Conservation (phyloP, 1,140 invertebrate species). For the Rhopalosiphum padi region DNA sequence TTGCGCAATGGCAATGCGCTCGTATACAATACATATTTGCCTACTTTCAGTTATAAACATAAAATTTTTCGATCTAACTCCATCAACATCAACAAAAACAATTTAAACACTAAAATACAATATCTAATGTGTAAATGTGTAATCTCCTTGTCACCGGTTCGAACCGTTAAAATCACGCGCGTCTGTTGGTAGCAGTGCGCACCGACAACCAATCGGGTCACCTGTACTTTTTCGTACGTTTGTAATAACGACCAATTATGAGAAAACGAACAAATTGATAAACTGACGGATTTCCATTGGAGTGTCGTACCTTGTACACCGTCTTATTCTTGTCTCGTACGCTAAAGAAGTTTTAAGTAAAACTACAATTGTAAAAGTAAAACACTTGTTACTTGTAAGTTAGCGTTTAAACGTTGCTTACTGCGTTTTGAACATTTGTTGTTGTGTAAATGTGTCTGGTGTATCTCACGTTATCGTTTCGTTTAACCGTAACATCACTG, state of each 20-base stretch:
- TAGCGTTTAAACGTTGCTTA: no score
- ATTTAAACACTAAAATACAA: no score
- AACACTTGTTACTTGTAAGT: neutral
- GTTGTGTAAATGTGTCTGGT: no score
- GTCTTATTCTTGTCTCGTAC: neutral
- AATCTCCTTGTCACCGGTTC: neutral
- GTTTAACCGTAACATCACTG: neutral
- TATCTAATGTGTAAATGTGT: neutral
- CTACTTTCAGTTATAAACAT: no score
- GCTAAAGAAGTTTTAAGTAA: neutral
- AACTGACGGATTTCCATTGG: neutral
- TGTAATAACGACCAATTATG: constrained; percentile 20
- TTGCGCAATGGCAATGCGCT: no score
- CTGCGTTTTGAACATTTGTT: neutral
- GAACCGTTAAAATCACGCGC: neutral
- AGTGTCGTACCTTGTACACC: neutral
- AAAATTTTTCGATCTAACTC: no score
- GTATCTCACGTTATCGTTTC: neutral
- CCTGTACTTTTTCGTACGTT: neutral
- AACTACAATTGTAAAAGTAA: neutral
- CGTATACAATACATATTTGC: no score
- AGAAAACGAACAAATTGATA: neutral
- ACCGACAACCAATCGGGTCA: neutral
- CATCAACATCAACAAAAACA: no score
- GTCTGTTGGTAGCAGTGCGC: neutral